Evolutionary conservation across 2,113 vertebrate genomes (phyloP).

Genomic region (Nothoprocta pentlandii): DNA sequence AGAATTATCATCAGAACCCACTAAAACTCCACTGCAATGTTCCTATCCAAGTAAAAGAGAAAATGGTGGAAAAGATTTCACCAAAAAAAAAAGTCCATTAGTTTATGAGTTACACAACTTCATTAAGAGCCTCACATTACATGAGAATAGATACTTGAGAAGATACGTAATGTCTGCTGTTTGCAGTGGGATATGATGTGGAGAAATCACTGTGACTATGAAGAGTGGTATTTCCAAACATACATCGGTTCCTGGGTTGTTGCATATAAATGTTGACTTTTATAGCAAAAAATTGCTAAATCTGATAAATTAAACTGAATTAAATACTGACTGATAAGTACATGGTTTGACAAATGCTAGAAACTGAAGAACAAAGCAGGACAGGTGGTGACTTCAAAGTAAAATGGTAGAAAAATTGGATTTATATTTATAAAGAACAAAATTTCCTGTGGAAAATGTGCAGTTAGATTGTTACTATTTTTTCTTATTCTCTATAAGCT

Average conservation of each 20-base stretch:
- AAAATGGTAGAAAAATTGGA: background rate
- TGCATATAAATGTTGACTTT: background rate
- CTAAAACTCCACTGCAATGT: background rate
- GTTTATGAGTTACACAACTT: background rate
- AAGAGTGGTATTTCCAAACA: background rate
- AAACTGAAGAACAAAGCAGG: background rate
- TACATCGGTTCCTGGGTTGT: fast-evolving
- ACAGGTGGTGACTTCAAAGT: background rate
- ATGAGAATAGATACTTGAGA: background rate
- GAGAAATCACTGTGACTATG: background rate
- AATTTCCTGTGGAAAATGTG: background rate
- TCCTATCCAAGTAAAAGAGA: background rate
- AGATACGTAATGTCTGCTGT: background rate
- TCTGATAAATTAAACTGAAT: background rate
- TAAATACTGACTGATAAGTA: background rate
- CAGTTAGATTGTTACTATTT: background rate
- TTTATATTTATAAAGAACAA: background rate
- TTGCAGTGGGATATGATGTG: background rate
- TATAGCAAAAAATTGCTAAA: background rate
- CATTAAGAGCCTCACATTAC: background rate
- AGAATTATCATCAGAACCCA: background rate
- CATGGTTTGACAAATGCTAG: background rate
- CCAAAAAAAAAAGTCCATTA: background rate
- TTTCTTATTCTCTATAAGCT: background rate
- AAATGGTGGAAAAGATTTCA: background rate